Percentiles rank a stretch among this genome's conserved stretches.
Conservation (phyloP, 2,113 vertebrate genomes). For the Barnardius zonarius region DNA sequence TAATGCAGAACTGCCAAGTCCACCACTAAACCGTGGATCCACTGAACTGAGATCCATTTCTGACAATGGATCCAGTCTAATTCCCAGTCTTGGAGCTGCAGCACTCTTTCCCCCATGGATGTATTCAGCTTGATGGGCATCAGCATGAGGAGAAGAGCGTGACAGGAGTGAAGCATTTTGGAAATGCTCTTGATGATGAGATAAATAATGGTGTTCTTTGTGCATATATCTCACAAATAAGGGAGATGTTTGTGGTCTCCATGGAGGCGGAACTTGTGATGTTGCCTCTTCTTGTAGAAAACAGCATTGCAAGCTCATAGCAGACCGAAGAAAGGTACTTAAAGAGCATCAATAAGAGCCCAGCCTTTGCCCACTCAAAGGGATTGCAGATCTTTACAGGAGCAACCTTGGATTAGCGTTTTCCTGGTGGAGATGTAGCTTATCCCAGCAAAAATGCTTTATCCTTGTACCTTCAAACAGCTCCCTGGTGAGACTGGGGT, state of each 20-base stretch:
- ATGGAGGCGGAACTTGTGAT: accelerated
- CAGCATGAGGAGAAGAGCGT: neutral
- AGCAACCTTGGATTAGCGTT: neutral
- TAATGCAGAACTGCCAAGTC: neutral
- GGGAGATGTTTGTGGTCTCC: neutral
- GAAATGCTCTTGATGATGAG: neutral
- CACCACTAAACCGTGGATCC: neutral
- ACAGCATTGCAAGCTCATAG: neutral
- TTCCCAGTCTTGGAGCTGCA: neutral
- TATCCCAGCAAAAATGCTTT: neutral
- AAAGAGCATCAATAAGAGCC: neutral
- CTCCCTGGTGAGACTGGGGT: neutral
- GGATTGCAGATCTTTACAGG: neutral
- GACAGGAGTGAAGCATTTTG: neutral
- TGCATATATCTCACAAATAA: accelerated
- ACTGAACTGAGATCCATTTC: neutral
- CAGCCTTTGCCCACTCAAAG: neutral
- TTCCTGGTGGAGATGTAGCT: neutral
- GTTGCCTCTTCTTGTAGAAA: neutral
- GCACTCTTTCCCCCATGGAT: neutral
- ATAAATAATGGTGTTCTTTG: neutral
- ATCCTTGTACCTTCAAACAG: neutral
- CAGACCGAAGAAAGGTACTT: neutral
- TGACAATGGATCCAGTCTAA: neutral
- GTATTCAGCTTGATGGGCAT: neutral